Conservation (phyloP, 2,113 vertebrate species). For the Xenopus borealis region DNA sequence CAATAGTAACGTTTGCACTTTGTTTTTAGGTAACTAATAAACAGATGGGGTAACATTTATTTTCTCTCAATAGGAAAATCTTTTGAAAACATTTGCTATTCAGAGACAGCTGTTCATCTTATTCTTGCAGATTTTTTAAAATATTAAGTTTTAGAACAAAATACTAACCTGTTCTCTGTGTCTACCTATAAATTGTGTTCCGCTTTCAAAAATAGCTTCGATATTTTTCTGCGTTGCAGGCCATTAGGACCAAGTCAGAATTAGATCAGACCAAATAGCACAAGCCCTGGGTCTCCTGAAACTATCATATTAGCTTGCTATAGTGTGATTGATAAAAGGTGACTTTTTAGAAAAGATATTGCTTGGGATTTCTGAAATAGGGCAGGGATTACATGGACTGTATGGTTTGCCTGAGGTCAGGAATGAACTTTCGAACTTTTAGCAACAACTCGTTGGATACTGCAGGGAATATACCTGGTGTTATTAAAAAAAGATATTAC, state of each 20-base stretch:
- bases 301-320: slow-evolving; percentile 19
- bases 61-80: too few relatives aligned
- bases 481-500: neutral
- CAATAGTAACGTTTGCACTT: too few relatives aligned
- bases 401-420: slow-evolving; percentile 32
- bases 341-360: slow-evolving; percentile 15
- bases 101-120: too few relatives aligned
- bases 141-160: too few relatives aligned
- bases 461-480: neutral
- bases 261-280: slow-evolving; percentile 32
- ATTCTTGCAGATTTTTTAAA: too few relatives aligned
- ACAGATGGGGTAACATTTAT: too few relatives aligned
- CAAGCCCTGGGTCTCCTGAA: slow-evolving; percentile 33
- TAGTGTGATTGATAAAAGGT: slow-evolving; percentile 28
- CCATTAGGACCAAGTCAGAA: slow-evolving; percentile 25
- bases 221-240: slow-evolving; percentile 5
- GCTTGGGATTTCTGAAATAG: slow-evolving; percentile 22
- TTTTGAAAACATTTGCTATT: too few relatives aligned
- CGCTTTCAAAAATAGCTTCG: neutral
- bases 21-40: too few relatives aligned
- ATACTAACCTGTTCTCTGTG: too few relatives aligned
- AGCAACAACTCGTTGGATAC: neutral
- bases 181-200: too few relatives aligned
- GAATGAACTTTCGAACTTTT: slow-evolving; percentile 35
- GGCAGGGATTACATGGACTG: slow-evolving; percentile 30